Evolutionary conservation across 1,140 invertebrate genomes (phyloP).

Genomic region (Mercenaria mercenaria): DNA sequence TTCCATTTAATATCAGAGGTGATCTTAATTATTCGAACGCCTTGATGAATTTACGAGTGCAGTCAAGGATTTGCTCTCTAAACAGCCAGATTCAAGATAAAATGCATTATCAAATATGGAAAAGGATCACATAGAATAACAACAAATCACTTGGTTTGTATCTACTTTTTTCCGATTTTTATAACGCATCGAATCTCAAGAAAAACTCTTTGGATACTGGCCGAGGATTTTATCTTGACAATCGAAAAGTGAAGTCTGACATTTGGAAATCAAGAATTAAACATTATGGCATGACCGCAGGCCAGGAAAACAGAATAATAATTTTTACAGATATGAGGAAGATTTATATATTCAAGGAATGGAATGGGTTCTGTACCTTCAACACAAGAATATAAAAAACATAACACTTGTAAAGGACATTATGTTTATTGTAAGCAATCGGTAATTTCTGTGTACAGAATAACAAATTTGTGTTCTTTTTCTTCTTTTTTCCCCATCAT

Average conservation of each 20-base stretch:
- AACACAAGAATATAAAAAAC: neutral
- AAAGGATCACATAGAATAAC: constrained; percentile 49
- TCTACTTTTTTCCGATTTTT: constrained; percentile 46
- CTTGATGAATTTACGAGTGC: constrained; percentile 72
- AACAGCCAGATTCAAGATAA: constrained; percentile 63
- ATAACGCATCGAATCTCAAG: neutral
- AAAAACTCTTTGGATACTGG: constrained; percentile 3
- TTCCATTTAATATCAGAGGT: constrained; percentile 81
- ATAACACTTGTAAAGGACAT: neutral
- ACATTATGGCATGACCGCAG: neutral
- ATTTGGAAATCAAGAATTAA: neutral
- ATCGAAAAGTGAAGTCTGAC: neutral
- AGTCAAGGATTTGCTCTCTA: constrained; percentile 70
- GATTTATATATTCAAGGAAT: neutral
- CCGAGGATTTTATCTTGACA: neutral
- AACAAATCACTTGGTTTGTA: constrained; percentile 59
- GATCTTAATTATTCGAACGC: constrained; percentile 75
- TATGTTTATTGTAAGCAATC: neutral
- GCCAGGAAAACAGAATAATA: neutral
- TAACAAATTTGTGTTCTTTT: neutral
- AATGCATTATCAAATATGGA: constrained; percentile 56
- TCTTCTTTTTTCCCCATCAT: neutral
- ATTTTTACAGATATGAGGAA: neutral
- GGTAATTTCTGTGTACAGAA: neutral
- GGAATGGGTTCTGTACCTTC: neutral